A percentile compares a stretch with the other conserved stretches of the same genome.
Evolutionary conservation across 2,797 vertebrate genomes (phyloP).

Genomic region (Pangasius sanitwongsei): DNA sequence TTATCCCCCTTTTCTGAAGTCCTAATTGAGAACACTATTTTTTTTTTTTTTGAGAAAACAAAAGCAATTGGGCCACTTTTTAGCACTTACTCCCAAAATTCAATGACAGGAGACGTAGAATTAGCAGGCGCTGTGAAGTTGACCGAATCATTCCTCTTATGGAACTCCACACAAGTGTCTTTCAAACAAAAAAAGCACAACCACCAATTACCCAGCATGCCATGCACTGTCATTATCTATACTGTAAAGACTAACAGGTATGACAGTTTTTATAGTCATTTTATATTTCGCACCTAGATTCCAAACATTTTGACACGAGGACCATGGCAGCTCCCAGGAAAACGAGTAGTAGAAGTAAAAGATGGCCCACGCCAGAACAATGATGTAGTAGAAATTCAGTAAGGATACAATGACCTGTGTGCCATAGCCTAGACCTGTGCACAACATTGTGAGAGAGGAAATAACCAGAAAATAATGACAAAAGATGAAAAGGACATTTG

Average conservation of each 20-base stretch:
- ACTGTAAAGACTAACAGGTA: neutral
- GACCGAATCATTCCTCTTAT: slow-evolving; percentile 81
- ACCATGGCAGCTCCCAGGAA: slow-evolving; percentile 89
- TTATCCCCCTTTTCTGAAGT: neutral
- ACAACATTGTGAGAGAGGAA: neutral
- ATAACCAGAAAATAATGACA: neutral
- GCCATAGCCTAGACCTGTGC: slow-evolving; percentile 89
- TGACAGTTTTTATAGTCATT: neutral
- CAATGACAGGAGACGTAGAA: slow-evolving; percentile 89
- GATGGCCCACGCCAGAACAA: slow-evolving; percentile 91
- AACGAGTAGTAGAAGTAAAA: slow-evolving; percentile 91
- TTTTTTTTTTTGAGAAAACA: neutral
- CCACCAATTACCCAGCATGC: neutral
- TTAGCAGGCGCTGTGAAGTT: slow-evolving; percentile 74
- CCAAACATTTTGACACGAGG: slow-evolving; percentile 89
- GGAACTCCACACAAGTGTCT: slow-evolving; percentile 86
- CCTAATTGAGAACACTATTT: neutral
- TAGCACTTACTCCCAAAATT: slow-evolving; percentile 95
- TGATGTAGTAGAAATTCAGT: slow-evolving; percentile 89
- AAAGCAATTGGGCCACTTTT: neutral
- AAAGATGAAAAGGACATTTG: neutral
- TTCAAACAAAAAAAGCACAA: slow-evolving; percentile 31
- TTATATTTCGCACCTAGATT: slow-evolving; percentile 81
- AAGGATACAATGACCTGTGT: slow-evolving; percentile 88
- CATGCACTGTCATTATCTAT: neutral